Evolutionary conservation across 2,113 vertebrate genomes (phyloP).

Genomic region (Sturnira hondurensis): DNA sequence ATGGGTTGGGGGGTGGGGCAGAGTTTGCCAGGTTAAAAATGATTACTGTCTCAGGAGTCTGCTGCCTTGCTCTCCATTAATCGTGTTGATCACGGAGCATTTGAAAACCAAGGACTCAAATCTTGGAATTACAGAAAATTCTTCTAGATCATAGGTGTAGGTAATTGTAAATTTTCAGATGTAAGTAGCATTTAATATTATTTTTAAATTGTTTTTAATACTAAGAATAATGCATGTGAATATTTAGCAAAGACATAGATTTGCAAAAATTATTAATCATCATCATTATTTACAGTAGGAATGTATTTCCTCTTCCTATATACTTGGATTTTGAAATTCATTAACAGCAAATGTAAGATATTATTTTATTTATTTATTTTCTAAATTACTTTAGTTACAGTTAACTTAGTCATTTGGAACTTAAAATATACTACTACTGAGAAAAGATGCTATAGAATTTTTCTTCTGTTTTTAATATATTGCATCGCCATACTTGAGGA

Average conservation of each 20-base stretch:
- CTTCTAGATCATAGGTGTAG: not conserved
- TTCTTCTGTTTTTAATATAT: not conserved
- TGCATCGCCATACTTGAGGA: not conserved
- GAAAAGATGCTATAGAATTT: not conserved
- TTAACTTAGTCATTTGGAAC: not conserved
- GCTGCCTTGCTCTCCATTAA: not conserved
- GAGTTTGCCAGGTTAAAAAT: not conserved
- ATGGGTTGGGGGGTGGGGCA: not conserved
- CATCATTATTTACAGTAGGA: not conserved
- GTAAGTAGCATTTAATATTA: not conserved
- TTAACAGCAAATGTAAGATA: not conserved
- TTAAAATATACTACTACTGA: not conserved
- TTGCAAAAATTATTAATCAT: not conserved
- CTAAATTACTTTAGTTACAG: not conserved
- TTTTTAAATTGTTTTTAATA: not conserved
- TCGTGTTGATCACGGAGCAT: not conserved
- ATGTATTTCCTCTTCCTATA: not conserved
- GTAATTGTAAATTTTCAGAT: not conserved
- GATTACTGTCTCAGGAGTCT: not conserved
- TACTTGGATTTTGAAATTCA: not conserved
- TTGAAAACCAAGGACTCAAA: not conserved
- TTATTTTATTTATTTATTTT: not conserved
- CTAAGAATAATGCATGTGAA: not conserved
- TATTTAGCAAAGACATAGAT: not conserved
- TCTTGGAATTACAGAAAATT: not conserved